Evolutionary conservation across 2,797 vertebrate genomes (phyloP).

Genomic region (Nannoperca australis): DNA sequence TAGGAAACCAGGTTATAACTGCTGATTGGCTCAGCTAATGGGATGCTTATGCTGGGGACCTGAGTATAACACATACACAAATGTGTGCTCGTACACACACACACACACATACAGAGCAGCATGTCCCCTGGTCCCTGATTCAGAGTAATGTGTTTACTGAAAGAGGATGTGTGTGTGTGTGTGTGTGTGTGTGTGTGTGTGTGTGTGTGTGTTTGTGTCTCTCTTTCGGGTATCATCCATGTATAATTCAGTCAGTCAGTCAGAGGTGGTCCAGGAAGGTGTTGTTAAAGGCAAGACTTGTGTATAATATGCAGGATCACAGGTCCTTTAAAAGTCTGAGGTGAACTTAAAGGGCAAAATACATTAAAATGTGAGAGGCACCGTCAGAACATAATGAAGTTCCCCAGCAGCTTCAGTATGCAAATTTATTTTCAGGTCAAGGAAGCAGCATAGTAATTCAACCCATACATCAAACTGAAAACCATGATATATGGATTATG

Average conservation of each 20-base stretch:
- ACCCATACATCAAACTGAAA: constrained; percentile 33
- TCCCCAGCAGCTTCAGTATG: constrained; percentile 16
- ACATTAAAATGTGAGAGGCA: constrained; percentile 3
- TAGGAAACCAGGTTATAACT: constrained; percentile 68
- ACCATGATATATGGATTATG: constrained; percentile 8
- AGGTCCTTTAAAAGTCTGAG: not conserved
- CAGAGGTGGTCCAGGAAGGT: constrained; percentile 13
- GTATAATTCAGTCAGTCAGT: constrained; percentile 48
- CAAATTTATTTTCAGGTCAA: constrained; percentile 27
- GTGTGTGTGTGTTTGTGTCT: too few relatives aligned
- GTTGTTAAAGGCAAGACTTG: not conserved
- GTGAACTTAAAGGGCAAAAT: not conserved
- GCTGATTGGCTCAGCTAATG: constrained; percentile 54
- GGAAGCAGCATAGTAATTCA: not conserved
- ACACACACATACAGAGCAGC: constrained; percentile 2
- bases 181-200: constrained; percentile 8
- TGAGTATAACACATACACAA: constrained; percentile 15
- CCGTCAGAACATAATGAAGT: constrained; percentile 27
- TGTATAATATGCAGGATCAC: not conserved
- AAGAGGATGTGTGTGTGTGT: constrained; percentile 6
- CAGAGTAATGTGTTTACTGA: constrained; percentile 22
- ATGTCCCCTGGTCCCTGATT: constrained; percentile 10
- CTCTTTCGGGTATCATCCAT: constrained; percentile 15
- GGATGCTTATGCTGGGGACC: constrained; percentile 29
- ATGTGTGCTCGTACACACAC: not conserved